Percentiles rank a stretch among this genome's conserved stretches.
Evolutionary conservation across 2,113 vertebrate species (phyloP).

Genomic region (Neopipo cinnamomea): DNA sequence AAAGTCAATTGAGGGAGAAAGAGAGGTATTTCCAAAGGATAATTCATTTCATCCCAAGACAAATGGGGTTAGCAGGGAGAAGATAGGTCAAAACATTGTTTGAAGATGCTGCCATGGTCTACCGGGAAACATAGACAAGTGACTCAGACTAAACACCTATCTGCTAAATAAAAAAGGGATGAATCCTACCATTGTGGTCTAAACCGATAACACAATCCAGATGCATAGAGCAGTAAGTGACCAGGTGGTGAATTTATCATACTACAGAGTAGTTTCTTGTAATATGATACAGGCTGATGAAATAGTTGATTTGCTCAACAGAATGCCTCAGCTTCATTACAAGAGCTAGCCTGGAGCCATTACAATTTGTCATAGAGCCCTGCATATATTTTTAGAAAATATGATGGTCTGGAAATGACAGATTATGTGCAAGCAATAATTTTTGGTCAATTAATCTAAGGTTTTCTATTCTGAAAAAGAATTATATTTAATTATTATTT

Average conservation of each 20-base stretch:
- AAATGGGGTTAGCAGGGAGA: background rate
- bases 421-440: background rate
- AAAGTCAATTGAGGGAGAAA: background rate
- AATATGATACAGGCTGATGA: slow-evolving; percentile 19
- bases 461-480: background rate
- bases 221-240: background rate
- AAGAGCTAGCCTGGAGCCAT: slow-evolving; percentile 4
- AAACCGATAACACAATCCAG: background rate
- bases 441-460: slow-evolving; percentile 35
- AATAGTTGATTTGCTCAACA: slow-evolving; percentile 16
- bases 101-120: background rate
- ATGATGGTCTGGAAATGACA: slow-evolving; percentile 22
- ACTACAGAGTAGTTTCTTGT: background rate
- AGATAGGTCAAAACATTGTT: background rate
- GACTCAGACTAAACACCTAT: background rate
- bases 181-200: background rate
- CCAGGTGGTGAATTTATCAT: slow-evolving; percentile 30
- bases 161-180: background rate
- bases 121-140: background rate
- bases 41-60: background rate
- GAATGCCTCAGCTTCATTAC: background rate
- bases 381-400: slow-evolving; percentile 24
- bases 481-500: background rate
- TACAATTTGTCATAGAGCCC: background rate
- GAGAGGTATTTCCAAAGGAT: background rate